A percentile compares a stretch with the other conserved stretches of the same genome.
phyloP scores from a whole-genome alignment of 2,113 vertebrate species.

The Phyllostomus hastatus region DNA sequence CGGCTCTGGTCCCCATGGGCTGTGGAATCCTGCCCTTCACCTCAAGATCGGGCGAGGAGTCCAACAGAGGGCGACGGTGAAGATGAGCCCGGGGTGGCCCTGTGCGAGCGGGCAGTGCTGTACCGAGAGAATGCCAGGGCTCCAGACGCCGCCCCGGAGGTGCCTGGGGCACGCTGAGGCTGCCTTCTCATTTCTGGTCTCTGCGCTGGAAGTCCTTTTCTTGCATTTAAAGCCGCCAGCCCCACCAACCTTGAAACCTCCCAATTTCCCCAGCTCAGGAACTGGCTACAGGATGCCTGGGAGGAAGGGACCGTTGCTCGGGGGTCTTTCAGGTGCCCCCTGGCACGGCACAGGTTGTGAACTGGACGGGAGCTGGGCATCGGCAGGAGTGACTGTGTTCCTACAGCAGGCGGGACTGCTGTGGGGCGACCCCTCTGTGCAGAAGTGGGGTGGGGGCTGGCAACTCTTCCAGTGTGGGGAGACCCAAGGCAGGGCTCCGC shows the following conservation, averaged over 20 bases:
- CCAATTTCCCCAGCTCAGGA: neutral
- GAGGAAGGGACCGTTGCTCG: accelerated
- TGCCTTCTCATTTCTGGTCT: neutral
- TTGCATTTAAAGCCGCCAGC: neutral
- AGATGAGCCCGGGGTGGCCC: accelerated
- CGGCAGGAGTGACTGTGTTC: too few species aligned
- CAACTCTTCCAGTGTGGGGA: neutral
- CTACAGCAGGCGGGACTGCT: neutral
- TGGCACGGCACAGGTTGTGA: neutral
- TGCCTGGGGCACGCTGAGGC: accelerated
- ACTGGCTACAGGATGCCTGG: accelerated
- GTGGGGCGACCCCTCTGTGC: neutral
- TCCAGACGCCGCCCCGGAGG: accelerated
- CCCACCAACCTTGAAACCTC: neutral
- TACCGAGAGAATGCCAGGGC: neutral
- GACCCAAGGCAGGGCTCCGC: neutral
- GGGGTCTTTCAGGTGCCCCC: neutral
- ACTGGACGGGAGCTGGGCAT: neutral
- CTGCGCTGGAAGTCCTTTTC: neutral
- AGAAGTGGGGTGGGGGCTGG: too few species aligned
- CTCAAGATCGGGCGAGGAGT: neutral
- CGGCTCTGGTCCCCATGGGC: accelerated
- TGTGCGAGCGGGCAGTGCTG: accelerated
- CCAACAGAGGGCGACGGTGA: neutral
- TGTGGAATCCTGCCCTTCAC: neutral